Evolutionary conservation across 2,888 invertebrate genomes (phyloP).

Genomic region (Cancer borealis): DNA sequence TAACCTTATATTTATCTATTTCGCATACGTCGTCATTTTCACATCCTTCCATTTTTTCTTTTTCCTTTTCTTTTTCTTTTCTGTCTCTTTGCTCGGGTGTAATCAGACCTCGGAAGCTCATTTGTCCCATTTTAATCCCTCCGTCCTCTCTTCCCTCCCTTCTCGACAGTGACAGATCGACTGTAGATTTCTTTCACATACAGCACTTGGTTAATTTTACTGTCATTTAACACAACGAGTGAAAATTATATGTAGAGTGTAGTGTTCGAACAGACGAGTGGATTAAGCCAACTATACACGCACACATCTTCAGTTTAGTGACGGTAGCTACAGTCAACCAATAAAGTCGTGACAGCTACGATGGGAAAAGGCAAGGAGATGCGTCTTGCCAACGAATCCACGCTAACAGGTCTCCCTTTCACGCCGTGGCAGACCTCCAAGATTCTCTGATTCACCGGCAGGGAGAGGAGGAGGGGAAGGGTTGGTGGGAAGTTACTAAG

Average conservation of each 20-base stretch:
- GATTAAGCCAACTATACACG: background rate
- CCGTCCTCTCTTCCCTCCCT: background rate
- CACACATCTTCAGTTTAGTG: background rate
- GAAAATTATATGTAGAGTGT: background rate
- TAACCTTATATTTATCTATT: background rate
- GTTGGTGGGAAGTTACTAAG: background rate
- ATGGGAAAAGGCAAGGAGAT: background rate
- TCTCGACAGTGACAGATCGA: background rate
- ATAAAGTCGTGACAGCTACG: background rate
- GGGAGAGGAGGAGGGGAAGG: background rate
- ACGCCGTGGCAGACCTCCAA: slow-evolving; percentile 9
- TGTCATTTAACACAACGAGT: background rate
- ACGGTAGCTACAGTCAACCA: background rate
- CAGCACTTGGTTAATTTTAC: background rate
- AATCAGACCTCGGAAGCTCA: background rate
- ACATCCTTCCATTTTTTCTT: background rate
- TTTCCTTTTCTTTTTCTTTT: background rate
- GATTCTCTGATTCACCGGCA: slow-evolving; percentile 30
- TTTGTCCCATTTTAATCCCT: background rate
- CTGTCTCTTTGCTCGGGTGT: background rate
- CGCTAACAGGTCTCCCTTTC: slow-evolving; percentile 18
- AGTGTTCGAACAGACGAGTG: background rate
- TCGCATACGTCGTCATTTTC: background rate
- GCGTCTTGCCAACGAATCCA: background rate
- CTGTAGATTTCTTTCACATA: background rate